phyloP scores from a whole-genome alignment of 1,140 invertebrate genomes.

The Drosophila varians region DNA sequence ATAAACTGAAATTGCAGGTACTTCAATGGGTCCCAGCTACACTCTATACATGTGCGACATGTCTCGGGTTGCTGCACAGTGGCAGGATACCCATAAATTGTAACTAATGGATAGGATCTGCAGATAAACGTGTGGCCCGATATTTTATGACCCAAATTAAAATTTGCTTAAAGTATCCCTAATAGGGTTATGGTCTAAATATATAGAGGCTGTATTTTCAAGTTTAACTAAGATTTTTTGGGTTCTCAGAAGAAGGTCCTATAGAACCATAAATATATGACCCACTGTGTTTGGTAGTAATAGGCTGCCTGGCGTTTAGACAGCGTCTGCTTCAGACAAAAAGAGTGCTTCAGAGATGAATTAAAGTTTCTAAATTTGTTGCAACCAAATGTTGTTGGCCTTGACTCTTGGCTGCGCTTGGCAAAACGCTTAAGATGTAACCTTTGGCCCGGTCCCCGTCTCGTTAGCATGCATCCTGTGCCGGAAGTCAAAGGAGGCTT shows the following conservation, averaged over 20 bases:
- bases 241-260: no score
- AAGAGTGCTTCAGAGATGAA: slow-evolving; percentile 53
- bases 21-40: slow-evolving; percentile 18
- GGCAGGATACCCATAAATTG: slow-evolving; percentile 1
- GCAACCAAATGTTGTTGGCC: slow-evolving; percentile 40
- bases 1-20: slow-evolving; percentile 61
- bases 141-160: background rate
- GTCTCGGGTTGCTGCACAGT: slow-evolving; percentile 2
- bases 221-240: no score
- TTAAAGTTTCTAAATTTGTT: slow-evolving; percentile 56
- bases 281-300: slow-evolving; percentile 28
- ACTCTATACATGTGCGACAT: background rate
- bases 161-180: no score
- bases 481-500: background rate
- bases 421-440: slow-evolving; percentile 27
- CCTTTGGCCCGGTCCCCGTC: slow-evolving; percentile 1
- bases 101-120: background rate
- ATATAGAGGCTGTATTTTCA: no score
- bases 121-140: background rate
- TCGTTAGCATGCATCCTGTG: slow-evolving; percentile 33
- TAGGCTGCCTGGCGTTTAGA: slow-evolving; percentile 41
- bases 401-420: slow-evolving; percentile 34
- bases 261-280: background rate
- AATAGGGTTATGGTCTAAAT: no score
- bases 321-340: slow-evolving; percentile 46